phyloP scores from a whole-genome alignment of 2,888 invertebrate genomes.

The Drosophila macrothrix region DNA sequence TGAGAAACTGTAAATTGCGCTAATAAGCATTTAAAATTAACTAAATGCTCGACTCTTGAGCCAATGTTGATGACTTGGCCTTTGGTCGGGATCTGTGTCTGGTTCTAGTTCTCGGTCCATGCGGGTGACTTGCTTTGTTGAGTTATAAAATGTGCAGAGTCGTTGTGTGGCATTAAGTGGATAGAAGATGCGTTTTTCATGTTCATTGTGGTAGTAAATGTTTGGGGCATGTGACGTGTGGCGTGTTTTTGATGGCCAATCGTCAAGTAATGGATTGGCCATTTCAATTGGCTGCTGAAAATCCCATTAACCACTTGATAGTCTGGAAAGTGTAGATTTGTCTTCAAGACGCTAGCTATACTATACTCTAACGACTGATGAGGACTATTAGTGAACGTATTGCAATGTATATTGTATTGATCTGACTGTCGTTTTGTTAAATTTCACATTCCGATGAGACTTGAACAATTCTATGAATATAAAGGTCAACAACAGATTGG shows the following conservation, averaged over 20 bases:
- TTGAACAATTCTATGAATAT: not conserved
- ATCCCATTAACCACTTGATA: conserved; percentile 11
- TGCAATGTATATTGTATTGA: not conserved
- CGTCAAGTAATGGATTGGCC: conserved; percentile 46
- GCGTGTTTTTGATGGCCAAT: conserved; percentile 23
- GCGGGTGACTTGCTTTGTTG: conserved; percentile 5
- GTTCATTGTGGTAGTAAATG: conserved; percentile 41
- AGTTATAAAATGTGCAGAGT: conserved; percentile 49
- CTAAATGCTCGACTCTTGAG: conserved; percentile 71
- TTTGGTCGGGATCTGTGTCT: conserved; percentile 13
- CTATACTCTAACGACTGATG: not conserved
- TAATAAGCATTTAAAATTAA: conserved; percentile 81
- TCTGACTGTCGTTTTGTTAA: not conserved
- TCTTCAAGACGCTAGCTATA: not conserved
- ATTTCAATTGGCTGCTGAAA: conserved; percentile 38
- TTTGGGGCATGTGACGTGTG: conserved; percentile 41
- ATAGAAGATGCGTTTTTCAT: conserved; percentile 70
- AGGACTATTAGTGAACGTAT: not conserved
- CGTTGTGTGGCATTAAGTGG: conserved; percentile 49
- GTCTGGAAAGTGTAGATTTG: not conserved
- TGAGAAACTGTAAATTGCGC: conserved; percentile 72
- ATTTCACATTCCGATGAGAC: not conserved
- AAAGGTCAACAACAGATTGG: not conserved
- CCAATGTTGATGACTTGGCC: conserved; percentile 62
- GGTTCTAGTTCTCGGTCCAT: conserved; percentile 8